Conservation (phyloP, 2,888 invertebrate genomes). For the Cabera pusaria region DNA sequence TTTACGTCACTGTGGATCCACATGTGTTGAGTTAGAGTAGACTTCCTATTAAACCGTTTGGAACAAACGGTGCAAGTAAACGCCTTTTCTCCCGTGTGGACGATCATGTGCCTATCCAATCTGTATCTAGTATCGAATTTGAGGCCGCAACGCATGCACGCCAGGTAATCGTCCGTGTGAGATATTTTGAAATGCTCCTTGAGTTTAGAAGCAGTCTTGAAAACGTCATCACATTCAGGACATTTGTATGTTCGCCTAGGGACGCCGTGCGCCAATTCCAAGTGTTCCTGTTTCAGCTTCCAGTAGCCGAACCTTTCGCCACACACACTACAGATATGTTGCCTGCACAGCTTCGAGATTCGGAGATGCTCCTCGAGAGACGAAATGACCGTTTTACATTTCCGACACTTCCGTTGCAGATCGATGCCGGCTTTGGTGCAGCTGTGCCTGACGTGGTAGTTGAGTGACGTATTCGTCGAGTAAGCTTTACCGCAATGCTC, state of each 20-base stretch:
- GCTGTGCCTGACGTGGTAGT: constrained; percentile 40
- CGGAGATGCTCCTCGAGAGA: constrained; percentile 47
- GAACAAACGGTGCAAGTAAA: constrained; percentile 72
- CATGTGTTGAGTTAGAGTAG: constrained; percentile 59
- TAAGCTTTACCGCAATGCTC: constrained; percentile 63
- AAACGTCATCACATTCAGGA: constrained; percentile 48
- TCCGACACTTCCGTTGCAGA: constrained; percentile 34
- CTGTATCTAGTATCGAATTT: constrained; percentile 67
- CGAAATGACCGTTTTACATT: constrained; percentile 50
- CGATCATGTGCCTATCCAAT: constrained; percentile 69
- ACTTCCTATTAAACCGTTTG: constrained; percentile 62
- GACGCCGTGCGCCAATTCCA: constrained; percentile 47
- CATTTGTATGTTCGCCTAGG: constrained; percentile 52
- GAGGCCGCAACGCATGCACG: constrained; percentile 54
- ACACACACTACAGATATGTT: constrained; percentile 52
- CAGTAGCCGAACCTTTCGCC: constrained; percentile 49
- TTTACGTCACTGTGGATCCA: constrained; percentile 67
- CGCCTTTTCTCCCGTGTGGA: constrained; percentile 71
- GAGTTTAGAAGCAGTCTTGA: constrained; percentile 44
- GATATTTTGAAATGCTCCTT: constrained; percentile 52
- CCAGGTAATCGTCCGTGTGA: constrained; percentile 51
- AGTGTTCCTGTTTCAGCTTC: constrained; percentile 47
- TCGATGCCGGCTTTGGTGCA: constrained; percentile 33
- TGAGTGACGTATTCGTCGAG: constrained; percentile 44
- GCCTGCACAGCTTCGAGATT: constrained; percentile 48